phyloP scores from a whole-genome alignment of 2,888 invertebrate species.

The Lumbricus terrestris region DNA sequence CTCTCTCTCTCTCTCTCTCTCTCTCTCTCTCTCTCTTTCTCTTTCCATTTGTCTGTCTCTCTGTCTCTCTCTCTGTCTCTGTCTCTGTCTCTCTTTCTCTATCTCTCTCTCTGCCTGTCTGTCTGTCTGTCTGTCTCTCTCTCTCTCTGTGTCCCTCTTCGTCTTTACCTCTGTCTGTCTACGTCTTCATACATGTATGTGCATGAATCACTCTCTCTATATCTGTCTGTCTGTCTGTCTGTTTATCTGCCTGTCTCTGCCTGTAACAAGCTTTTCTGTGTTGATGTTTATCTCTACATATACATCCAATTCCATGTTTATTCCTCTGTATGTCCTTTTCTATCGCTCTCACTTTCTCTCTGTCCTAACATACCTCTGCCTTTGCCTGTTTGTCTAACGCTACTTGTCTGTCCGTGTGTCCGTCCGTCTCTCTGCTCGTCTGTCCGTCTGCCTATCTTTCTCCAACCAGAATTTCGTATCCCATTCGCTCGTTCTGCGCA shows the following conservation, averaged over 20 bases:
- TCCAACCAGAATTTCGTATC: neutral
- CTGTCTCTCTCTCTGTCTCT: neutral
- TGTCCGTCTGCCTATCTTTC: neutral
- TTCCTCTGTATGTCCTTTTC: neutral
- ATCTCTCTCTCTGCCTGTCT: neutral
- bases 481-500: neutral
- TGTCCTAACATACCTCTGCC: neutral
- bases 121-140: neutral
- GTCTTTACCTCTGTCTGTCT: neutral
- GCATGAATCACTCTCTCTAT: no score
- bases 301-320: neutral
- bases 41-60: neutral
- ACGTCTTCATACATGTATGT: no score
- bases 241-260: neutral
- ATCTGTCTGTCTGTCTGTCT: neutral
- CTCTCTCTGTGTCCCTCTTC: neutral
- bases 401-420: constrained; percentile 10
- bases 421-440: neutral
- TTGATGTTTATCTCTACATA: neutral
- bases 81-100: neutral
- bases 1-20: neutral
- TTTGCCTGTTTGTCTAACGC: neutral
- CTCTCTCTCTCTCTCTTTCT: neutral
- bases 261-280: neutral
- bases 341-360: no score